phyloP scores from a whole-genome alignment of 2,113 vertebrate species.

The Gymnocephalus cernua region DNA sequence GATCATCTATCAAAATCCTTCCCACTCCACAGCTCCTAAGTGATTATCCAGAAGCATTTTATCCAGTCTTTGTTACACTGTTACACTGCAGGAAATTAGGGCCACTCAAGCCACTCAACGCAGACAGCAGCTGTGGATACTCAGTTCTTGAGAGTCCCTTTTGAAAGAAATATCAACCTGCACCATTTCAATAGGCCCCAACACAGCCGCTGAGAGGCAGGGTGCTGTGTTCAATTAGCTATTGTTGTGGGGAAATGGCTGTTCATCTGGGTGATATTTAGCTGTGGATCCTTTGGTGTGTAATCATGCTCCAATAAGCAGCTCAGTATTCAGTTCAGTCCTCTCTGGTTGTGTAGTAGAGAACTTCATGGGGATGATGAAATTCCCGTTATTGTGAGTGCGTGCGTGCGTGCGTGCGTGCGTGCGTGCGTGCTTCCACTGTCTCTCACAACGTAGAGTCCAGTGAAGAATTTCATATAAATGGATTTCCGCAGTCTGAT shows the following conservation, averaged over 20 bases:
- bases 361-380: constrained; percentile 34
- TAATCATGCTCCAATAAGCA: constrained; percentile 70
- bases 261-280: constrained; percentile 64
- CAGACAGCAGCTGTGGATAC: constrained; percentile 51
- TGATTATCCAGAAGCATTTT: constrained; percentile 30
- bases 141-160: constrained; percentile 39
- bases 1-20: constrained; percentile 7
- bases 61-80: constrained; percentile 27
- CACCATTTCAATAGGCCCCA: constrained; percentile 25
- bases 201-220: constrained; percentile 15
- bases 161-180: constrained; percentile 55
- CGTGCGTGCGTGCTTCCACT: constrained; percentile 17
- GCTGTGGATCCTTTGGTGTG: constrained; percentile 49
- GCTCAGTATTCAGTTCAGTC: constrained; percentile 44
- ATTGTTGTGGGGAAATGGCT: constrained; percentile 44
- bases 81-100: constrained; percentile 37
- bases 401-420: background rate
- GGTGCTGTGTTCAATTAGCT: constrained; percentile 49
- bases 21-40: background rate
- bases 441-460: constrained; percentile 6
- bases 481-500: constrained; percentile 17
- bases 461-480: constrained; percentile 25
- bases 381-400: background rate
- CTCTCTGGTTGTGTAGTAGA: constrained; percentile 22
- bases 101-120: constrained; percentile 31